Conservation (phyloP, 2,113 vertebrate species). For the Ptilorrhoa leucosticta region DNA sequence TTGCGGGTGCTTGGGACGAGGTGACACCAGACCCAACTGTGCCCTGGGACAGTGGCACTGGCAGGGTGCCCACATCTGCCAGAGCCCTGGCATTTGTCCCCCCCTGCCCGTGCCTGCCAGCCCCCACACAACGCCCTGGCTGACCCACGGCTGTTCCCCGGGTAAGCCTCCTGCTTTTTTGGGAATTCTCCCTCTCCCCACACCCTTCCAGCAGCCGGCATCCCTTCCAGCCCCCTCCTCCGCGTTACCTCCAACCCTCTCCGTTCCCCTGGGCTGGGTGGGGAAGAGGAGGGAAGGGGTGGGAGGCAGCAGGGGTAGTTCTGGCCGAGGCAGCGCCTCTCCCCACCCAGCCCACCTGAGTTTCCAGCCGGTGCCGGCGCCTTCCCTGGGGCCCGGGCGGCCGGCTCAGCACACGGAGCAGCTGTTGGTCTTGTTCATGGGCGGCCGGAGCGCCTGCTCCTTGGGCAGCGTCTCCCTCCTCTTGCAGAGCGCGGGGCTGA, state of each 20-base stretch:
- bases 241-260: not conserved
- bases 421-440: constrained; percentile 95
- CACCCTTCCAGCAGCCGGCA: not conserved
- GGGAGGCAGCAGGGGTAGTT: not conserved
- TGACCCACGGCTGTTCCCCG: accelerated
- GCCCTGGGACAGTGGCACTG: not conserved
- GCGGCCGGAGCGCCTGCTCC: constrained; percentile 74
- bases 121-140: accelerated
- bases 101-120: not conserved
- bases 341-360: constrained; percentile 32
- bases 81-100: accelerated
- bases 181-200: not conserved
- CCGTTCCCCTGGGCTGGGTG: not conserved
- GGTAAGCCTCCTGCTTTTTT: not conserved
- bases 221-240: not conserved
- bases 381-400: not conserved
- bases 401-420: constrained; percentile 79
- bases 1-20: not conserved
- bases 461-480: constrained; percentile 88
- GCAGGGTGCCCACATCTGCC: not conserved
- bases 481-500: constrained; percentile 81
- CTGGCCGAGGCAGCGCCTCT: not conserved
- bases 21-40: not conserved
- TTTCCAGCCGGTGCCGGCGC: not conserved
- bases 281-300: not conserved